A percentile compares a stretch with the other conserved stretches of the same genome.
Conservation (phyloP, 2,888 invertebrate genomes). For the Lamellibrachia satsuma region DNA sequence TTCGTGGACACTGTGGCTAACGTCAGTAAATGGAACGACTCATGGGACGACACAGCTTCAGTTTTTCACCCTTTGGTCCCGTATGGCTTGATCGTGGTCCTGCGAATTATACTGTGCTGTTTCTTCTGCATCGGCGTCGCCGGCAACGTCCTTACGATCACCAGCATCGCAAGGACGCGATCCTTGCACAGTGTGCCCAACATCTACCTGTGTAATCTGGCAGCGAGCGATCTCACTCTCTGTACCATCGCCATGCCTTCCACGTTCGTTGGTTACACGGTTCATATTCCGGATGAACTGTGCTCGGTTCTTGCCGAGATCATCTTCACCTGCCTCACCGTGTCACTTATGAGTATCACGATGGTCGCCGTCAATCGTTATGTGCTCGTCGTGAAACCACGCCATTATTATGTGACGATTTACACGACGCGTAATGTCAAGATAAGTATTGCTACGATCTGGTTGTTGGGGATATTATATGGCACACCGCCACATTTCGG, state of each 20-base stretch:
- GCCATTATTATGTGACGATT: not conserved
- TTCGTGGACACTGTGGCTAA: not conserved
- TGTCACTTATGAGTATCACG: not conserved
- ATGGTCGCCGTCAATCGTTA: not conserved
- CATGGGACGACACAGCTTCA: not conserved
- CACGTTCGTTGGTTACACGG: not conserved
- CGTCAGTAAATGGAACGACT: not conserved
- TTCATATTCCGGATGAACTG: not conserved
- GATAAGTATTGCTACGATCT: not conserved
- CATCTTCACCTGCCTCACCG: not conserved
- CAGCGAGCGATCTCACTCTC: not conserved
- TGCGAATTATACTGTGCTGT: not conserved
- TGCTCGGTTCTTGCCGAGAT: not conserved
- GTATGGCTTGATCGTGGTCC: not conserved
- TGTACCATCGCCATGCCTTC: not conserved
- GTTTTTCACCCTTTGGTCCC: not conserved
- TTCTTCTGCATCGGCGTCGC: constrained; percentile 35
- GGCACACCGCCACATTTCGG: not conserved
- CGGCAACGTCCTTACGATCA: constrained; percentile 47
- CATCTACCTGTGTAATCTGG: not conserved
- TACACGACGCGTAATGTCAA: not conserved
- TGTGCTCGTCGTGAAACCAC: not conserved
- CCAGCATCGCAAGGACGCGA: not conserved
- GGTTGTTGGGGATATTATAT: not conserved
- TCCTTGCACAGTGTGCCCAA: not conserved